Base-by-base conservation (phyloP, 1,140 invertebrate species). In the Belonocnema kinseyi region DNA sequence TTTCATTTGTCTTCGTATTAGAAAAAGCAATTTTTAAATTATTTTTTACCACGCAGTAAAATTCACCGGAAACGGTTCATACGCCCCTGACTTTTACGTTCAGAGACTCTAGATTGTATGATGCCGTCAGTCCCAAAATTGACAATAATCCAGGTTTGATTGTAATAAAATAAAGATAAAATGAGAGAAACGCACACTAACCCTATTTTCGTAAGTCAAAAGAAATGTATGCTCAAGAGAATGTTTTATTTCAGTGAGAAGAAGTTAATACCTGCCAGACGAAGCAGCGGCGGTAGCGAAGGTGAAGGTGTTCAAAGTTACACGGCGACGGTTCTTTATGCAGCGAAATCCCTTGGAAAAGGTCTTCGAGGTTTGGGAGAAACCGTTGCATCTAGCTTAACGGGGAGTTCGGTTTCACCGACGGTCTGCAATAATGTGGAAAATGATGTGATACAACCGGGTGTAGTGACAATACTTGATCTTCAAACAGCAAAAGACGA, bases 261-360 rank as follows among this genome's bases (percentile, higher is more conserved):
- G 83, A 95, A 97, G 90, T 87, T 98, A 50, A 92, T 97, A 73
- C 94, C 95, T 8, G 93, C 95, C 0, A 96, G 96, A 88, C 94
- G 97, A 84, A 98, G 97, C 88, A 96, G 95, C 86, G 97, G 97
- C 5, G 97, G 97, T 3, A 95, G 95, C 88, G 95, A 95, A 88
- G 94, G 94, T 85, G 90, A 92, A 91, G 94, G 94, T 19, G 93
- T 96, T 12, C 95, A 97, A 85, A 98, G 97, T 83, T 99, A 99
- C 87, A 98, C 98, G 72, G 97, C 98, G 1, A 98, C 97, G 0
- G 96, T 99, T 66, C 93, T 99, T 16, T 97, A 98, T 91, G 98
- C 98, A 21, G 98, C 98, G 21, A 99, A 99, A 92, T 97, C 95
- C 17, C 90, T 97, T 11, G 96, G 96, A 40, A 96, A 96, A 88